Evolutionary conservation across 2,113 vertebrate species (phyloP), one percentile per base, ranked within the genome.

Genomic region (Rhinogobius similis): DNA sequence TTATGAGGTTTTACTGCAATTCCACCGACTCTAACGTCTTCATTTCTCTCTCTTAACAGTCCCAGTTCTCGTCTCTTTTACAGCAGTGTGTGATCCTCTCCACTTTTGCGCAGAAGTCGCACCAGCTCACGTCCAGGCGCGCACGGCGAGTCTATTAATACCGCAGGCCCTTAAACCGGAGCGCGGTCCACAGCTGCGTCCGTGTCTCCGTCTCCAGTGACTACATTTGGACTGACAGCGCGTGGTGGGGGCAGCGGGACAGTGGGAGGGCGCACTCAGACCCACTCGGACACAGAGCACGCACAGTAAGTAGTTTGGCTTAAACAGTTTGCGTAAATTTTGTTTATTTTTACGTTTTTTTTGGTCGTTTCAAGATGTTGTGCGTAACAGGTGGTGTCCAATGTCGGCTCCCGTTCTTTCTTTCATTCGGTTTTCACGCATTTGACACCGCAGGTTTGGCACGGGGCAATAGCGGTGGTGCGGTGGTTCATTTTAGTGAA

Each of bases 181-280:
- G 78, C 65, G 65, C 58, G 24, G n/a, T 52, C 53, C 73, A 9
- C 74, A 81, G 79, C 84, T 76, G 88, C 70, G 24, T 18, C 1
- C 66, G 29, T 18, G 26, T 18, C 55, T 58, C 53, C 16, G 26
- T 56, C 23, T 36, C 58, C 58, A 61, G 58, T 72, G 78, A 67
- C 86, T 80, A 79, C 88, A 88, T 88, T 86, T 82, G 84, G 88
- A 82, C 74, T 64, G 80, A 72, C 70, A 11, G 55, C 16, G 21
- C 14, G 55, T 5, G 6, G 62, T 0, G 68, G 11, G 78, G 65
- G 27, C 77, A 72, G 68, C 65, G 78, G 70, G 32, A 53, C 70
- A 43, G 73, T 26, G 69, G 68, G 24, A 29, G 27, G 27, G 29
- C 23, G 27, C 68, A 18, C 65, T 43, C 55, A 27, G 62, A 76